Evolutionary conservation across 1,140 invertebrate genomes (phyloP), one percentile per base, ranked within the genome.

Genomic region (Leptinotarsa undecemlineata): DNA sequence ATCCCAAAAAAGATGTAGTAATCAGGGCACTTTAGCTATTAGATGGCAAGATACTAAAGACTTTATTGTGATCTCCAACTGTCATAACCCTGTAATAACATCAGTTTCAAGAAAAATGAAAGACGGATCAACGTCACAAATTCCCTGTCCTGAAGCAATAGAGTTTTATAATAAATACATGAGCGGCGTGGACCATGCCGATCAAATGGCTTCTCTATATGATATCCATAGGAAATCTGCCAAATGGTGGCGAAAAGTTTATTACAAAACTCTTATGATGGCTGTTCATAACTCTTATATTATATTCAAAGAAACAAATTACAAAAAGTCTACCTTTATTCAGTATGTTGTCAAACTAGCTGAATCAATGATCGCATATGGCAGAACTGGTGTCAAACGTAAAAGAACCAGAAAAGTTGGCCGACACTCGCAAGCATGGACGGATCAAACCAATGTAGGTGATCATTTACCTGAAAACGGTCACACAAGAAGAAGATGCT

Each of bases 221-320:
- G 48, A 57, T 68, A 17, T 13, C 14, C 13, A 26, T 33, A 3
- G 33, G 19, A 47, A 68, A 68, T 13, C 13, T 26, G 21, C 66
- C 23, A 68, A 68, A 68, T 68, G 66, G 66, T 68, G 42, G 66
- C 42, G 62, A 64, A 64, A 64, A 26, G 62, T 64, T 20, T 64
- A n/a, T 64, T 64, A 64, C 20, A 64, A 64, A 64, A 14, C 20
- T n/a, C 19, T 64, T 64, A 64, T 64, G 62, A 26, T 20, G 13
- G 19, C 62, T n/a, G 19, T 64, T 14, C 14, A 21, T 21, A 64
- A 64, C 20, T 15, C 62, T 14, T 64, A 4, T 20, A 64, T 64
- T n/a, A 64, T 64, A 21, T 64, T n/a, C 23, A 21, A 26, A n/a
- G 62, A 20, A 64, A 64, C 23, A 64, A 20, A 20, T n/a, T 20